Conservation (phyloP, 92 coral and sea anemone species). For the Hydrozoanthus gracilis region DNA sequence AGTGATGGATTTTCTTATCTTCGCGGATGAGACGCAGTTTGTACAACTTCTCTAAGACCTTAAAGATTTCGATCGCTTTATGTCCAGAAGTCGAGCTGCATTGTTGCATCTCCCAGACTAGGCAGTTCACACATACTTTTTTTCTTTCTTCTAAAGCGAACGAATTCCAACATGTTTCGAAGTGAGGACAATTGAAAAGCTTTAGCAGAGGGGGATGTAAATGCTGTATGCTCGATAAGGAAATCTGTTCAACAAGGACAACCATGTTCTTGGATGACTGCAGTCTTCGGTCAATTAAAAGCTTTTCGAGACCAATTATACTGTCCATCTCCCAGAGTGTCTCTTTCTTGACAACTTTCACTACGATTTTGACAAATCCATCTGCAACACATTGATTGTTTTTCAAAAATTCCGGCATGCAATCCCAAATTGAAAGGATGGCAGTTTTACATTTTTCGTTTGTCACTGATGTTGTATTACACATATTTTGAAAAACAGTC, state of each 20-base stretch:
- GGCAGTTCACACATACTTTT: background rate
- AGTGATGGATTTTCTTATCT: background rate
- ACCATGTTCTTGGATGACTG: background rate
- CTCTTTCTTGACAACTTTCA: background rate
- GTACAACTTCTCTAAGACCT: slow-evolving; percentile 5
- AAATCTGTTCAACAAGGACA: background rate
- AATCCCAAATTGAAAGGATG: background rate
- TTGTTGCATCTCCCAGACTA: background rate
- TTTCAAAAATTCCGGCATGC: background rate
- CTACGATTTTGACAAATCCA: background rate
- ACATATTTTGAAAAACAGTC: too few species aligned
- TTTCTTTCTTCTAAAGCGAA: background rate
- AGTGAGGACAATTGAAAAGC: background rate
- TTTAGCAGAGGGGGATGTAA: background rate
- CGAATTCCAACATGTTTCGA: background rate
- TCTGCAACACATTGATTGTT: background rate
- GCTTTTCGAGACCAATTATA: background rate
- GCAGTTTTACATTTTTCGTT: background rate
- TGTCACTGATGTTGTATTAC: too few species aligned
- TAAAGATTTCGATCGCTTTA: background rate
- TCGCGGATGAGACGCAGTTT: background rate
- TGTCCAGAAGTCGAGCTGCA: background rate
- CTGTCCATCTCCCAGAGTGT: background rate
- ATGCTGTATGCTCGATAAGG: background rate
- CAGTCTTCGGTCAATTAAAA: background rate